These are phyloP conservation scores for Seriola aureovittata DNA, from an alignment of 2,113 vertebrate genomes.

Conservation along the genomic window DNA sequence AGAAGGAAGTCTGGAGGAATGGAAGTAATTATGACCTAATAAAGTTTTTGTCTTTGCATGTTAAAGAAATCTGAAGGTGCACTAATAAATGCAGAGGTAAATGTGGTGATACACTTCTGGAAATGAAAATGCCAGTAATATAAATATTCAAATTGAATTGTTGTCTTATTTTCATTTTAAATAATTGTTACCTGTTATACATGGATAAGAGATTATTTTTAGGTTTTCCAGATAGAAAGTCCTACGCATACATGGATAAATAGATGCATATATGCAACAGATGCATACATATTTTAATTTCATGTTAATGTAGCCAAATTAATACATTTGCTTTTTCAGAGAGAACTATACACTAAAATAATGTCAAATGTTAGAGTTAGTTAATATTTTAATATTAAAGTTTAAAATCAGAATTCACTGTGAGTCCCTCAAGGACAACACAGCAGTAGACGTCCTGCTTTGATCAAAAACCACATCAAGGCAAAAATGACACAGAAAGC, in stretches of 20 bases:
- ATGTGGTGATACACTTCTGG: not conserved
- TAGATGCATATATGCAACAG: not conserved
- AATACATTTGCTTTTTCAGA: not conserved
- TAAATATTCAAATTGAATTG: not conserved
- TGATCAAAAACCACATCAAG: constrained; percentile 45
- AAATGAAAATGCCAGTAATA: not conserved
- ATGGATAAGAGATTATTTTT: not conserved
- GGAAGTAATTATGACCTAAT: constrained; percentile 4
- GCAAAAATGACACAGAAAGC: constrained; percentile 29
- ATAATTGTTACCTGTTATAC: not conserved
- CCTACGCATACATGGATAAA: not conserved
- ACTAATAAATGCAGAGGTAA: not conserved
- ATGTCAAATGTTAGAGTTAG: constrained; percentile 1
- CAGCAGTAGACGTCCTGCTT: constrained; percentile 35
- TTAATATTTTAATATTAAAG: constrained; percentile 10
- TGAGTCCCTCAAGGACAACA: constrained; percentile 14
- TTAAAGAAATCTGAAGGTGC: constrained; percentile 3
- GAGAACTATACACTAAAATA: not conserved
- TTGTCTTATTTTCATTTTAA: not conserved
- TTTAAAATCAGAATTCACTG: constrained; percentile 33
- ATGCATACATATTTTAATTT: not conserved
- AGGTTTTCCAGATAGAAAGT: not conserved
- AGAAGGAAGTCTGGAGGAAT: constrained; percentile 13
- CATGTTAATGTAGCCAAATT: not conserved
- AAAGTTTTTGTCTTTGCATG: not conserved